Conservation (phyloP, 1,140 invertebrate genomes). For the Scaptomyza pallida region DNA sequence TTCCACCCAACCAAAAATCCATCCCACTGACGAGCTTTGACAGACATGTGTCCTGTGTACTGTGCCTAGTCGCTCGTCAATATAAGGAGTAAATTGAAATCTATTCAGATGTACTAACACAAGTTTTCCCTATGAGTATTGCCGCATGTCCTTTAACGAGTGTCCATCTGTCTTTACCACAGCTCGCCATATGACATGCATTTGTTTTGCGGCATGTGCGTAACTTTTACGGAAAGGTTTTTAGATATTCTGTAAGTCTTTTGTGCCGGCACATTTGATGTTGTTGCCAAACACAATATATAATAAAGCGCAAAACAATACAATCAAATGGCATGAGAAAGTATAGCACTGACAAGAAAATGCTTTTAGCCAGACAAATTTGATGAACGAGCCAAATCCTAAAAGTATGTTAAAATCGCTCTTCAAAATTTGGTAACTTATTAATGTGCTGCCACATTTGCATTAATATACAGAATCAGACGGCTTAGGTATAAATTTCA, state of each 20-base stretch:
- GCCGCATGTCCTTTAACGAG: constrained; percentile 33
- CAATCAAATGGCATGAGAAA: constrained; percentile 64
- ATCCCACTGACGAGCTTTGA: constrained; percentile 26
- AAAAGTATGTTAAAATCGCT: constrained; percentile 10
- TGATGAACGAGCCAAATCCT: constrained; percentile 20
- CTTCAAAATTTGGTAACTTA: constrained; percentile 18
- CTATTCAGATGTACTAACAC: constrained; percentile 71
- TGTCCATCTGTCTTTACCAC: constrained; percentile 41
- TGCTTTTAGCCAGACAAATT: constrained; percentile 64
- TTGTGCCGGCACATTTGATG: not conserved
- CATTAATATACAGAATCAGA: constrained; percentile 21
- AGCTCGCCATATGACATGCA: constrained; percentile 68
- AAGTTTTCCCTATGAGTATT: constrained; percentile 59
- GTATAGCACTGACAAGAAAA: constrained; percentile 69
- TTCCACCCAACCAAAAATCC: not conserved
- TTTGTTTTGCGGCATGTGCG: constrained; percentile 43
- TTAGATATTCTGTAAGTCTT: constrained; percentile 2
- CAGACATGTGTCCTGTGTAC: constrained; percentile 28
- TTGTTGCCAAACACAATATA: constrained; percentile 1
- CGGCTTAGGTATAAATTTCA: constrained; percentile 3
- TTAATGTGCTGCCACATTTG: not conserved
- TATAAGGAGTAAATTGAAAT: constrained; percentile 70
- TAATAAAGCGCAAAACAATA: constrained; percentile 42
- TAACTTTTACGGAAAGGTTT: constrained; percentile 9
- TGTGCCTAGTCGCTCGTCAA: constrained; percentile 38